A percentile compares a stretch with the other conserved stretches of the same genome.
phyloP scores from a whole-genome alignment of 2,797 vertebrate species.

The Poeciliopsis gracilis region DNA sequence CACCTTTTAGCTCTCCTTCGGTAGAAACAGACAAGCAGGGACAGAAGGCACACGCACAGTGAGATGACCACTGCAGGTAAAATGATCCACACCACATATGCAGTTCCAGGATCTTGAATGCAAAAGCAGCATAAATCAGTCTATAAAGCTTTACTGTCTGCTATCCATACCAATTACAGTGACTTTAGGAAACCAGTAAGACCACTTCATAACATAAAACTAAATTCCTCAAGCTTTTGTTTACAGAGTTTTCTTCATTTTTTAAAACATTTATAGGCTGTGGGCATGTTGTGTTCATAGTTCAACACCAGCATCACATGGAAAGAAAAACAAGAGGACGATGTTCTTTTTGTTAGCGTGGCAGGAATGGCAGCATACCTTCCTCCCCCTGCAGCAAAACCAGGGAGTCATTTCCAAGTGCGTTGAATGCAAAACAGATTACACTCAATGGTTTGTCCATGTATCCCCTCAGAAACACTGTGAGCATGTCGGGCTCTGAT shows the following conservation, averaged over 20 bases:
- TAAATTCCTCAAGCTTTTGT: not conserved
- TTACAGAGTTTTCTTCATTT: not conserved
- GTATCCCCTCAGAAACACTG: constrained; percentile 62
- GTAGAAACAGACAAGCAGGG: constrained; percentile 60
- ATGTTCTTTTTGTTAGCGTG: constrained; percentile 4
- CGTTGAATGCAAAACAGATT: constrained; percentile 78
- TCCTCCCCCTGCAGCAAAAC: constrained; percentile 58
- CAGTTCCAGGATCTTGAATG: constrained; percentile 41
- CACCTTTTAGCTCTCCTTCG: constrained; percentile 69
- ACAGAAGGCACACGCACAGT: constrained; percentile 51
- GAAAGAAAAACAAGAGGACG: constrained; percentile 27
- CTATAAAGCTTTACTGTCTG: not conserved
- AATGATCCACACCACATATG: constrained; percentile 64
- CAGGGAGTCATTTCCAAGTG: constrained; percentile 78
- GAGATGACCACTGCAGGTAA: constrained; percentile 55
- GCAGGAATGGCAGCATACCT: constrained; percentile 44
- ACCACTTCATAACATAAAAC: not conserved
- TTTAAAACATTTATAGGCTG: constrained; percentile 10
- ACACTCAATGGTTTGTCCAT: constrained; percentile 60
- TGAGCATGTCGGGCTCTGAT: constrained; percentile 37
- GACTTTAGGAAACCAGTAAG: not conserved
- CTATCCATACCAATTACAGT: not conserved
- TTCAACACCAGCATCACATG: constrained; percentile 8
- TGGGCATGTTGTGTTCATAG: constrained; percentile 19
- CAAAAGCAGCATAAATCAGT: constrained; percentile 16